Percentiles rank a stretch among this genome's conserved stretches.
Evolutionary conservation across 2,113 vertebrate species (phyloP).

Genomic region (Aviceda subcristata): DNA sequence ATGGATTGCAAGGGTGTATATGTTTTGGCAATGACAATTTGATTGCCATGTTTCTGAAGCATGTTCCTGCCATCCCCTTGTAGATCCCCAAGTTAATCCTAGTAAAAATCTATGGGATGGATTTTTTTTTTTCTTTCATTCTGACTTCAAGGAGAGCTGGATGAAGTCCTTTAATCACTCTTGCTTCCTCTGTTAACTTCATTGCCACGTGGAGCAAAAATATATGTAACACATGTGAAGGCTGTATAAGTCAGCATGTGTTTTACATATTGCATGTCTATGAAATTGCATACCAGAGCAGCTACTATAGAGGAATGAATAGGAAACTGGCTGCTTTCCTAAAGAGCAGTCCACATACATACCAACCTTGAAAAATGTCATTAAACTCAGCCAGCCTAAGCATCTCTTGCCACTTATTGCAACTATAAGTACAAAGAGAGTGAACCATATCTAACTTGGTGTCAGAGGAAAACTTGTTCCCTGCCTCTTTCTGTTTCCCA

Average conservation of each 20-base stretch:
- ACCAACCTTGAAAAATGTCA: not conserved
- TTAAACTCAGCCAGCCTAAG: not conserved
- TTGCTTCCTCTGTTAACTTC: constrained; percentile 33
- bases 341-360: not conserved
- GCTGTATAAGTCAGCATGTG: constrained; percentile 34
- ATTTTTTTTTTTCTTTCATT: not conserved
- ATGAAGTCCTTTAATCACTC: not conserved
- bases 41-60: not conserved
- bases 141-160: not conserved
- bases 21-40: not conserved
- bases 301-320: not conserved
- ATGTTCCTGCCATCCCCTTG: not conserved
- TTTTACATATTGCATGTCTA: constrained; percentile 32
- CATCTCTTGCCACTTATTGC: not conserved
- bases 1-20: not conserved
- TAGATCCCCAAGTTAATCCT: not conserved
- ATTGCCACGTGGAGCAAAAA: constrained; percentile 58
- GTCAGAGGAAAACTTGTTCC: not conserved
- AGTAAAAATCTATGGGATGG: not conserved
- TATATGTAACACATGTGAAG: constrained; percentile 37
- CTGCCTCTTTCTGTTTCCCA: not conserved
- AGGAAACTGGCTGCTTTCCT: constrained; percentile 11
- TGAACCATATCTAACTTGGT: not conserved
- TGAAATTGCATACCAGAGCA: constrained; percentile 13
- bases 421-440: not conserved